These are phyloP conservation scores for Solenodon paradoxus DNA, from an alignment of 2,113 vertebrate genomes.

Conservation along the genomic window DNA sequence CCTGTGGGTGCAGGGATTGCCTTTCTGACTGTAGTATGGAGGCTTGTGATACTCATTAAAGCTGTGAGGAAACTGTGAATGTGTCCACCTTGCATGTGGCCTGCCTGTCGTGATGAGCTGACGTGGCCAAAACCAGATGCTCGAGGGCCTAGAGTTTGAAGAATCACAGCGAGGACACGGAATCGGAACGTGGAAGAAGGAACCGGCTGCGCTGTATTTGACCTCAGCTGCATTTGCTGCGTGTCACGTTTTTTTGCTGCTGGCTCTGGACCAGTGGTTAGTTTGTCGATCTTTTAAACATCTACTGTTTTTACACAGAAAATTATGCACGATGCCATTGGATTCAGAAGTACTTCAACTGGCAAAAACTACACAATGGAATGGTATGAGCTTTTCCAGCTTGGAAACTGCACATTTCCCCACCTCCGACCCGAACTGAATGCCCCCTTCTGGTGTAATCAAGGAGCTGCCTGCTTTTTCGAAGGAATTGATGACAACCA, in stretches of 20 bases:
- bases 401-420: constrained; percentile 98
- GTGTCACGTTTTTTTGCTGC: not conserved
- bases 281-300: not conserved
- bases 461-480: constrained; percentile 98
- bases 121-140: not conserved
- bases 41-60: not conserved
- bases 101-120: not conserved
- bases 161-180: not conserved
- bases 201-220: not conserved
- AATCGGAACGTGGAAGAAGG: not conserved
- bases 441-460: constrained; percentile 97
- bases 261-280: not conserved
- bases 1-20: not conserved
- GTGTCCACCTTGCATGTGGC: not conserved
- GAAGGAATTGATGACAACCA: constrained; percentile 94
- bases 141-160: not conserved
- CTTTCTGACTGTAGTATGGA: not conserved
- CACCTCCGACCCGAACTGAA: constrained; percentile 86
- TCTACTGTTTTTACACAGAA: constrained; percentile 82
- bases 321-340: constrained; percentile 98
- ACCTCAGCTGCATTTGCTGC: not conserved
- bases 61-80: not conserved
- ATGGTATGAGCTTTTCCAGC: constrained; percentile 98
- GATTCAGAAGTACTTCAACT: constrained; percentile 89
- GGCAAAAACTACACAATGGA: constrained; percentile 95